Evolutionary conservation across 2,888 invertebrate genomes (phyloP), one percentile per base, ranked within the genome.

Genomic region (Sesia bembeciformis): DNA sequence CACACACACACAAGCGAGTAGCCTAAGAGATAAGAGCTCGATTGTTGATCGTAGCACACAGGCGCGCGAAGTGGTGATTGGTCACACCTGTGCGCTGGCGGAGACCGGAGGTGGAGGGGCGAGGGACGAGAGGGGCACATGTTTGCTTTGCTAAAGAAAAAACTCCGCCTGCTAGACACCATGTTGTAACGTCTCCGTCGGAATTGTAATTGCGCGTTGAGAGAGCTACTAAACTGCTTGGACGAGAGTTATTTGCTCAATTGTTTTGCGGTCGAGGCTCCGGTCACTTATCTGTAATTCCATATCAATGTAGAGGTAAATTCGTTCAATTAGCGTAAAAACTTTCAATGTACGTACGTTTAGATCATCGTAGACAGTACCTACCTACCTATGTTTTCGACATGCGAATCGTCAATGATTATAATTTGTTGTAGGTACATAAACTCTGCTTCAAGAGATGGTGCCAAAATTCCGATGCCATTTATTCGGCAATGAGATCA

Each of bases 1-100:
- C 23, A 61, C 63, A 63, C 74, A 62, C 78, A 73, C 78, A 70
- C 72, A 66, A 58, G 59, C 63, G 58, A 54, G 53, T 57, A 55
- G 51, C 51, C 52, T 38, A 49, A 58, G 54, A 72, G 72, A 75
- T 76, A 78, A 76, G 64, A 64, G 64, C 60, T 66, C 64, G 74
- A 72, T 78, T 72, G 76, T 72, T 63, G 74, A 70, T 68, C 66
- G 68, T 59, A 55, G 62, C 66, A 66, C 70, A 66, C 70, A 61
- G 61, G 58, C 64, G 65, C 51, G 53, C 61, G 53, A 64, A 60
- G 60, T 61, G 73, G 66, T 70, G 82, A 82, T 82, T 83, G 84
- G 83, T 67, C 74, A 70, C 83, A 84, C 83, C 82, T 83, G 83
- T 72, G 49, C 58, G 53, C 58, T 55, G 53, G 55, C 54, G 57